Base-by-base conservation (phyloP, 2,113 vertebrate genomes). In the Clarias gariepinus region DNA sequence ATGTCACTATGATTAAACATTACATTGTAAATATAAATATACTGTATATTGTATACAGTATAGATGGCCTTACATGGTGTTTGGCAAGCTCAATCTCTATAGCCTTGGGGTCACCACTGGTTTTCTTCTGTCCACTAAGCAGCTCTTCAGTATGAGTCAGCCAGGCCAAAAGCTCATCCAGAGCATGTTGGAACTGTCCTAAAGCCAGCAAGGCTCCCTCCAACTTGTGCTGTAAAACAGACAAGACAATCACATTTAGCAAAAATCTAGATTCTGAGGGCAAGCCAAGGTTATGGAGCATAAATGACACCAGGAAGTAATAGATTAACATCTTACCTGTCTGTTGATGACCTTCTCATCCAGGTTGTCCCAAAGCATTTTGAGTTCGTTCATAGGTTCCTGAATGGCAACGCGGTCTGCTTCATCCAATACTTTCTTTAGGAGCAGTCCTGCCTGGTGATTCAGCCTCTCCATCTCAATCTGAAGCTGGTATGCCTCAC, bases 21-120 rank as follows among this genome's bases (percentile, higher is more conserved):
- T 36, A 80, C 7, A 55, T 47, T 21, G 33, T 0, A 58, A 60
- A 15, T 30, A 80, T 25, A 57, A 84, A 71, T 73, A 30, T 58
- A 55, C 60, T 47, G 18, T n/a, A 53, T 28, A 8, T 79, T 21
- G 28, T 80, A 60, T 21, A 36, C 58, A 36, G 33, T 30, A 77
- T 66, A 33, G 57, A 28, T 86, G 90, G 89, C 95, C 97, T 0
- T 96, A 99, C 98, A n/a, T 99, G 96, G 92, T 99, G 98, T 89
- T 99, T 99, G 91, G 98, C 98, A 2, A 99, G 97, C 90, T 98
- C 97, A 55, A 99, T 98, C 94, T 99, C 98, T 63, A 99, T 97
- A 91, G 97, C 96, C 93, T 99, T 99, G 53, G 97, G 98, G 92
- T 99, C 98, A 87, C 97, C 97, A 81, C 96, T 96, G 60, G 97